Conservation (phyloP, 2,888 invertebrate species). For the Drosophila subsilvestris region DNA sequence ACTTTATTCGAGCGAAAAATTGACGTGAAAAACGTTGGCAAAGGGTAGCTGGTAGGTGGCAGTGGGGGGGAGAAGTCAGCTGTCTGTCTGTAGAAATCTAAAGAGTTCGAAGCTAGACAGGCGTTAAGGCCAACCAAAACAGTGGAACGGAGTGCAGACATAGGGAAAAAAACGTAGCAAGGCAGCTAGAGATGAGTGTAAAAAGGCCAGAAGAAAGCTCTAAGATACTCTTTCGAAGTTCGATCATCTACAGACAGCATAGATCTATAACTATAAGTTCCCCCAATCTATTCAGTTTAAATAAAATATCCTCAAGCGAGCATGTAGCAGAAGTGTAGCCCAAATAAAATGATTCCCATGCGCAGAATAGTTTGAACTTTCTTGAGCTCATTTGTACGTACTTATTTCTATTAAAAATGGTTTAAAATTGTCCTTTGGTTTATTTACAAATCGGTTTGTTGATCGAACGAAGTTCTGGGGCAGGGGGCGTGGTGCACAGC, state of each 20-base stretch:
- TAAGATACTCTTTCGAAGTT: no score
- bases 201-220: no score
- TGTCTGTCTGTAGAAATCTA: constrained; percentile 25
- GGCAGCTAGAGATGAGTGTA: no score
- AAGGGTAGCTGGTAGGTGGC: background rate
- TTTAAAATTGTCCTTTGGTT: constrained; percentile 21
- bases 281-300: no score
- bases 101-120: constrained; percentile 19
- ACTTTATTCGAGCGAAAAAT: constrained; percentile 68
- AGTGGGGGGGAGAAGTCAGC: background rate
- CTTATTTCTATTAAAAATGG: background rate
- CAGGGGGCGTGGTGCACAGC: background rate
- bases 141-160: constrained; percentile 11
- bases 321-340: no score
- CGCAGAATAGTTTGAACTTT: no score
- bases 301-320: no score
- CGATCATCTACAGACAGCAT: no score
- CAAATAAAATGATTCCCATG: no score
- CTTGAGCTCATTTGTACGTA: no score
- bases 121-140: constrained; percentile 10
- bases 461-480: constrained; percentile 2
- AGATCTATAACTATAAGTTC: no score
- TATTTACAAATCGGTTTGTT: constrained; percentile 43
- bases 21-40: constrained; percentile 41
- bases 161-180: background rate